Conservation (phyloP, 1,140 invertebrate genomes). For the Drosophila orena region DNA sequence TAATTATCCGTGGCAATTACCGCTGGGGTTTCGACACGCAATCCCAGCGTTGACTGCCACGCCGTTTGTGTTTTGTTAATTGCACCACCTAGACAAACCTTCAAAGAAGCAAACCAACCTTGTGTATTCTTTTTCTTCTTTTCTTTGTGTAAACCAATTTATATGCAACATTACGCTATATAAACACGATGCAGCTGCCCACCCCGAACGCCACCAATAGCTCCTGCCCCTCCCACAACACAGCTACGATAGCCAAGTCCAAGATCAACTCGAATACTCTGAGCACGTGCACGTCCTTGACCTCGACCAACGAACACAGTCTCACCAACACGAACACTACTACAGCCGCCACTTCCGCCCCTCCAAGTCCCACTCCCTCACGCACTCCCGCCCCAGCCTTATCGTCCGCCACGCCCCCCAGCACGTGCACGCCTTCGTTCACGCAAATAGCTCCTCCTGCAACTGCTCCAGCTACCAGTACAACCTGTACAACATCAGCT, state of each 20-base stretch:
- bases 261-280: conserved; percentile 46
- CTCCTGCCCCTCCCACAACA: conserved; percentile 49
- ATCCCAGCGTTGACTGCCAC: conserved; percentile 1
- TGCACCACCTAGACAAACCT: conserved; percentile 23
- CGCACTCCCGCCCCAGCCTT: conserved; percentile 18
- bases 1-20: conserved; percentile 1
- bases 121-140: conserved; percentile 76
- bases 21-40: conserved; percentile 9
- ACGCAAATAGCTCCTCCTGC: conserved; percentile 60
- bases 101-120: conserved; percentile 61
- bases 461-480: conserved; percentile 52
- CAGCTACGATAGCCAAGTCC: conserved; percentile 41
- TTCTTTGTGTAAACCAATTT: conserved; percentile 67
- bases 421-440: conserved; percentile 66
- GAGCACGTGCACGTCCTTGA: conserved; percentile 68
- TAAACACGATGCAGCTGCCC: conserved; percentile 37
- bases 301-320: conserved; percentile 51
- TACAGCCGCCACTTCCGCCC: background rate
- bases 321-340: conserved; percentile 19
- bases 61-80: conserved; percentile 22
- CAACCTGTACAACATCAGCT: conserved; percentile 44
- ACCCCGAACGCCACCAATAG: conserved; percentile 48
- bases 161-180: conserved; percentile 33
- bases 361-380: conserved; percentile 25
- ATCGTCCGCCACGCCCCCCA: conserved; percentile 49